These are phyloP conservation scores for Setophaga coronata DNA, from an alignment of 2,113 vertebrate genomes.

Conservation along the genomic window DNA sequence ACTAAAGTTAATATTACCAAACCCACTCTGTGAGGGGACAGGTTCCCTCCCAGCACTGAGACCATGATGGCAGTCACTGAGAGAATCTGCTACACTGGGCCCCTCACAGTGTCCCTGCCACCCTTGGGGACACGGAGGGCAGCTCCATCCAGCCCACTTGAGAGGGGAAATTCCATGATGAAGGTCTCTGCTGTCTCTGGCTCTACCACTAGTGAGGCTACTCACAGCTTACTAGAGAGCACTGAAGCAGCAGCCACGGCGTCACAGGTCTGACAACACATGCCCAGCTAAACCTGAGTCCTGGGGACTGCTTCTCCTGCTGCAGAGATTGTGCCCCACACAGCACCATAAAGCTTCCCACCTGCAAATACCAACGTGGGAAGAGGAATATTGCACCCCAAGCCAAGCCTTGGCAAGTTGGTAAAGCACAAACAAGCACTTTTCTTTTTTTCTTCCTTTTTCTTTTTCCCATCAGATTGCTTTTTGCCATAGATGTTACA, in stretches of 20 bases:
- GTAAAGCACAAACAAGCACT: background rate
- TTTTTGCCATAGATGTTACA: background rate
- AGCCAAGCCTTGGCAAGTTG: background rate
- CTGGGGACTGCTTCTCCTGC: background rate
- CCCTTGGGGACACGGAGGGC: background rate
- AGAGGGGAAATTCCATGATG: accelerated
- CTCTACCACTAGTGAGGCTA: background rate
- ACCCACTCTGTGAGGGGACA: background rate
- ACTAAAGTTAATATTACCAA: conserved; percentile 61
- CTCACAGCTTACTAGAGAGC: background rate
- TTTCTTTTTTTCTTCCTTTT: background rate
- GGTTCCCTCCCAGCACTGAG: background rate
- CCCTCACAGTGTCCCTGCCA: background rate
- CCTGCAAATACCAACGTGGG: accelerated
- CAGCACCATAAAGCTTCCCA: background rate
- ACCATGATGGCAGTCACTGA: background rate
- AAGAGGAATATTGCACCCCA: background rate
- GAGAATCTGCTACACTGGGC: background rate
- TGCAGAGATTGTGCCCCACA: background rate
- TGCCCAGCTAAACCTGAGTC: accelerated
- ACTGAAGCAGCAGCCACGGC: background rate
- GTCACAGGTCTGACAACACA: background rate
- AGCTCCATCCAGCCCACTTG: background rate
- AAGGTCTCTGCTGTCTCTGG: background rate
- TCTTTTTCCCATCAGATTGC: background rate